Percentiles rank a stretch among this genome's conserved stretches.
Conservation (phyloP, 2,888 invertebrate genomes). For the Pogonocherus hispidulus region DNA sequence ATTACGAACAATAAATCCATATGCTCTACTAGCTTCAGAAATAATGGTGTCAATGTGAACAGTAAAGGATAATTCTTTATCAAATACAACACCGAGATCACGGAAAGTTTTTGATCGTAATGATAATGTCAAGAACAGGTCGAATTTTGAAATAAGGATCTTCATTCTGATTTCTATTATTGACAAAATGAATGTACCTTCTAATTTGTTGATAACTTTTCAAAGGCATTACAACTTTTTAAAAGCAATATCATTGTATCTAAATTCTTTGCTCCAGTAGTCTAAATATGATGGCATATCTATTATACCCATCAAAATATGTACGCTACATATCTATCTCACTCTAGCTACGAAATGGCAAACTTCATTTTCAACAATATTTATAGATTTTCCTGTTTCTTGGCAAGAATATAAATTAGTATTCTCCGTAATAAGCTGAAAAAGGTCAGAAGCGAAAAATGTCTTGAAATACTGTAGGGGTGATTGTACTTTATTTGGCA, state of each 20-base stretch:
- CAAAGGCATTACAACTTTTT: conserved; percentile 44
- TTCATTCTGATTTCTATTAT: conserved; percentile 39
- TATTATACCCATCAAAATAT: conserved; percentile 34
- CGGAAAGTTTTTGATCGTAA: too few species aligned
- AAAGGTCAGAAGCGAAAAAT: conserved; percentile 29
- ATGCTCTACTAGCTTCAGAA: too few species aligned
- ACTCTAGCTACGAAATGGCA: conserved; percentile 28
- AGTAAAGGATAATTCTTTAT: too few species aligned
- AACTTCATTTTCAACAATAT: conserved; percentile 26
- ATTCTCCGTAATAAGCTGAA: conserved; percentile 33
- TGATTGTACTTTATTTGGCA: conserved; percentile 33
- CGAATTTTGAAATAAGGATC: conserved; percentile 39
- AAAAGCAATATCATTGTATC: conserved; percentile 38
- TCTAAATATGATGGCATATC: too few species aligned
- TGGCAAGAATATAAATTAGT: conserved; percentile 28
- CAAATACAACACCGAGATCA: too few species aligned
- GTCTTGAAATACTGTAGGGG: conserved; percentile 31
- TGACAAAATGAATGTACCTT: too few species aligned
- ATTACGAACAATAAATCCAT: too few species aligned
- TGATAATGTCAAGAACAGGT: conserved; percentile 41
- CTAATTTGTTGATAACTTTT: conserved; percentile 46
- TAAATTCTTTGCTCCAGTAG: conserved; percentile 39
- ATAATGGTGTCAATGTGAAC: too few species aligned
- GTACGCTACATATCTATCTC: too few species aligned
- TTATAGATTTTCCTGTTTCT: conserved; percentile 30